Base-by-base conservation (phyloP, 2,113 vertebrate genomes). In the Phaethornis superciliosus region DNA sequence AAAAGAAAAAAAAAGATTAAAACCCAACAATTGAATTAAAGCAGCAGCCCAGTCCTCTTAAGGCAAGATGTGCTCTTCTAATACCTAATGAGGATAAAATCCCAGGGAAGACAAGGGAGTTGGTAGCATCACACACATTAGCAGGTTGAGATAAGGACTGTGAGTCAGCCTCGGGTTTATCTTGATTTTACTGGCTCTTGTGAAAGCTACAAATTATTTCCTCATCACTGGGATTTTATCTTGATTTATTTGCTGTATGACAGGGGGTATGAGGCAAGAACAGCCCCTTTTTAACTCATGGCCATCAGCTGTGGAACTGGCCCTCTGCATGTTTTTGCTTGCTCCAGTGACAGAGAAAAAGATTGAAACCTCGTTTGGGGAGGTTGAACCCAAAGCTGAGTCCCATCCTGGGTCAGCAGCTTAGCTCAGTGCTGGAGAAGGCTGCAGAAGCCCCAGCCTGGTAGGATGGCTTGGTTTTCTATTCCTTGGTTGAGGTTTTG, bases 201-300 rank as follows among this genome's bases (percentile, higher is more conserved):
- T 63, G 92, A 88, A 88, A 90, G 90, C 82, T 76, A 83, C 92
- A 78, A 92, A 95, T 94, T 67, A 92, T 92, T 93, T 93, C 82
- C 93, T 86, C 65, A 84, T 91, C 90, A 19, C 81, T 93, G 74
- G 30, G 60, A 81, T 95, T 83, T 89, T 35, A 51, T 64, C 17
- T 74, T 79, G 93, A 92, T 94, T 95, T 92, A 90, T 92, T 71
- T 33, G 7, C 60, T 69, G 65, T 69, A 46, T 74, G 83, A 47
- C 81, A 52, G 83, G 70, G 35, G 89, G 86, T 24, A 24, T 47
- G 90, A 78, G 86, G 74, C 59, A 49, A 28, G 27, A 81, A 8
- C n/a, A 35, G 62, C 65, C 54, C 52, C 24, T 18, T 55, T 23
- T 71, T n/a, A 27, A 62, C 79, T 81, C 42, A 6, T 9, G 76